These are phyloP conservation scores for Rhinichthys klamathensis DNA, from an alignment of 2,113 vertebrate species.

Conservation along the genomic window DNA sequence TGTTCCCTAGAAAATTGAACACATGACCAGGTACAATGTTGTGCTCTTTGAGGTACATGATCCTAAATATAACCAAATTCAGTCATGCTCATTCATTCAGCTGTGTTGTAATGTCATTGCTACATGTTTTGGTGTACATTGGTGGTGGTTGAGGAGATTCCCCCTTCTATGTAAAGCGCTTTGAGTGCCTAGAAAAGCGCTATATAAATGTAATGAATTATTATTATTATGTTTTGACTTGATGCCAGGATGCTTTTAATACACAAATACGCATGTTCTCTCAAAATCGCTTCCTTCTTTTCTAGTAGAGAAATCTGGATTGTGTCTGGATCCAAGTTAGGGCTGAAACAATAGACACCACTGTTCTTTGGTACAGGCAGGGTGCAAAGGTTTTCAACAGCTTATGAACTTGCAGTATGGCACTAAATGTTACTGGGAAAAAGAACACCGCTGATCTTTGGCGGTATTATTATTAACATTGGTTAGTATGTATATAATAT, in stretches of 20 bases:
- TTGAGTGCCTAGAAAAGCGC: too few species aligned
- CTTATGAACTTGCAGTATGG: not conserved
- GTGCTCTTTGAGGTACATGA: not conserved
- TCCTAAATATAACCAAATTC: not conserved
- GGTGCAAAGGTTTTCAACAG: not conserved
- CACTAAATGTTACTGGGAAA: not conserved
- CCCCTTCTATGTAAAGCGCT: too few species aligned
- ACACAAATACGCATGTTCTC: not conserved
- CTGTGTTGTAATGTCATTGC: not conserved
- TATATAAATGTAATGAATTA: too few species aligned
- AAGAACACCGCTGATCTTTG: not conserved
- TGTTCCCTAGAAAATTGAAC: too few species aligned
- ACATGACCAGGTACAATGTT: not conserved
- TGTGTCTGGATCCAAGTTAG: not conserved
- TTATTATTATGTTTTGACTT: too few species aligned
- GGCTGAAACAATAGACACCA: conserved; percentile 31
- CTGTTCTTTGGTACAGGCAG: conserved; percentile 32
- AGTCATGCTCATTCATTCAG: not conserved
- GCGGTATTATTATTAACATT: not conserved
- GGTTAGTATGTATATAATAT: not conserved
- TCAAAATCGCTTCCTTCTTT: not conserved
- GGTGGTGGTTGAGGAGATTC: too few species aligned
- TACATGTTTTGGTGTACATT: too few species aligned
- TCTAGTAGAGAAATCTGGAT: not conserved
- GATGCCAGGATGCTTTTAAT: not conserved